These are phyloP conservation scores for Phalera bucephala DNA, from an alignment of 2,888 invertebrate species.

Conservation along the genomic window DNA sequence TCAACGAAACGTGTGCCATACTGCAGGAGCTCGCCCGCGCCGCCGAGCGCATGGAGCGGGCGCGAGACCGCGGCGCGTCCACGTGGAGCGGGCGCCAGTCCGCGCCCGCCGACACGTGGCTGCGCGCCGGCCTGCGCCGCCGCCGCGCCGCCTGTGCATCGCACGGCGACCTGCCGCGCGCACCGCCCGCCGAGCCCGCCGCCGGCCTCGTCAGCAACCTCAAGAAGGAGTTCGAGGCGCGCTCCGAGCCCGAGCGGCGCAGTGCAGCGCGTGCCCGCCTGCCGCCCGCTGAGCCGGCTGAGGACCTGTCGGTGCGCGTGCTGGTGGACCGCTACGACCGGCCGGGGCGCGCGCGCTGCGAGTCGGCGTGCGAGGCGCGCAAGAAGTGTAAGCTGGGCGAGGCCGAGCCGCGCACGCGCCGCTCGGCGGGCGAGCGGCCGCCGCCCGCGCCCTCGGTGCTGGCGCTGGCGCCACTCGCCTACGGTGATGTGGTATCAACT, in stretches of 20 bases:
- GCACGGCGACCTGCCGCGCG: conserved; percentile 58
- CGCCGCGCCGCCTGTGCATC: conserved; percentile 66
- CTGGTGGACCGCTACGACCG: conserved; percentile 90
- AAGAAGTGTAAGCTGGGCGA: conserved; percentile 43
- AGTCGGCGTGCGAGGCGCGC: conserved; percentile 46
- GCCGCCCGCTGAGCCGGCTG: conserved; percentile 70
- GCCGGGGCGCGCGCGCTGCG: conserved; percentile 45
- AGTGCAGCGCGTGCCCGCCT: conserved; percentile 39
- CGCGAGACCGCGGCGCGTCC: conserved; percentile 60
- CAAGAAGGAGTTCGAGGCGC: conserved; percentile 94
- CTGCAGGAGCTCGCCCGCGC: conserved; percentile 77
- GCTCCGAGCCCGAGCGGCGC: conserved; percentile 49
- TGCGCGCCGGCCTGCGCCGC: conserved; percentile 67
- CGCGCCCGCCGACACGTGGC: conserved; percentile 84
- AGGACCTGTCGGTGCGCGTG: conserved; percentile 86
- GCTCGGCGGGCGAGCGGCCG: conserved; percentile 54
- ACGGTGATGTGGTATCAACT: conserved; percentile 84
- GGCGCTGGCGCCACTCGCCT: conserved; percentile 68
- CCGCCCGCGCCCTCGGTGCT: conserved; percentile 66
- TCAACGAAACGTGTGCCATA: conserved; percentile 84
- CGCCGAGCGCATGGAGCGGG: conserved; percentile 62
- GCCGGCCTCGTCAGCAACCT: conserved; percentile 92
- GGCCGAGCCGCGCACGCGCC: conserved; percentile 39
- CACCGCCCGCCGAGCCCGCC: conserved; percentile 45
- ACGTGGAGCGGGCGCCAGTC: conserved; percentile 81